Evolutionary conservation across 2,888 invertebrate species (phyloP).

Genomic region (Hartigia nigra): DNA sequence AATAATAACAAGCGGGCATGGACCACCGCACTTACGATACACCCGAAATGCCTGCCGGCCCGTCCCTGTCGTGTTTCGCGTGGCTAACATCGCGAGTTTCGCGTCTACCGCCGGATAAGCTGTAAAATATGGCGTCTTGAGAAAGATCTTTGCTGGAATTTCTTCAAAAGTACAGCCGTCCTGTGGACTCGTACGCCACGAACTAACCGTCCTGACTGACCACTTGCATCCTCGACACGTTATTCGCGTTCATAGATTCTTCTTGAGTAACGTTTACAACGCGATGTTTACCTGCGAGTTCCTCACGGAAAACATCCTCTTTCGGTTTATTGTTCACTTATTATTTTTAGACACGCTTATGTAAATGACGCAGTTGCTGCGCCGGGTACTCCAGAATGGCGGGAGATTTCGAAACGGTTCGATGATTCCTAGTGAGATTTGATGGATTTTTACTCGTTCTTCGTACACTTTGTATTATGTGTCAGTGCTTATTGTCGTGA

Average conservation of each 20-base stretch:
- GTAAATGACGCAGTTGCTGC: constrained; percentile 59
- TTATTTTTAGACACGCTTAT: constrained; percentile 60
- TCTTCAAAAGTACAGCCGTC: constrained; percentile 59
- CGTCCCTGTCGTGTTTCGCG: constrained; percentile 36
- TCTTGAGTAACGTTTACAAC: background rate
- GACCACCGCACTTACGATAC: constrained; percentile 58
- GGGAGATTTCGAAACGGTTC: constrained; percentile 43
- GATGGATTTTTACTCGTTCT: background rate
- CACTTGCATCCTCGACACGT: background rate
- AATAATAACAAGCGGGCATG: constrained; percentile 72
- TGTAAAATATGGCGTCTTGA: constrained; percentile 56
- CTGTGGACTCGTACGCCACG: background rate
- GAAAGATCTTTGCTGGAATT: constrained; percentile 60
- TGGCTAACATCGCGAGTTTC: constrained; percentile 29
- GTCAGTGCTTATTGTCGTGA: background rate
- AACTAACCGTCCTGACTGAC: background rate
- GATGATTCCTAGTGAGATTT: background rate
- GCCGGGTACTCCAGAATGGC: constrained; percentile 35
- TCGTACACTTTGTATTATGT: background rate
- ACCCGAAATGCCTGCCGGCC: constrained; percentile 36
- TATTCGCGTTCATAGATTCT: background rate
- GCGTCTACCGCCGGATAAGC: constrained; percentile 44
- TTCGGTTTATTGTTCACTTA: constrained; percentile 47
- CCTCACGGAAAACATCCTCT: constrained; percentile 11
- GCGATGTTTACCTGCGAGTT: constrained; percentile 19